Evolutionary conservation across 2,113 vertebrate species (phyloP).

Genomic region (Naja naja): DNA sequence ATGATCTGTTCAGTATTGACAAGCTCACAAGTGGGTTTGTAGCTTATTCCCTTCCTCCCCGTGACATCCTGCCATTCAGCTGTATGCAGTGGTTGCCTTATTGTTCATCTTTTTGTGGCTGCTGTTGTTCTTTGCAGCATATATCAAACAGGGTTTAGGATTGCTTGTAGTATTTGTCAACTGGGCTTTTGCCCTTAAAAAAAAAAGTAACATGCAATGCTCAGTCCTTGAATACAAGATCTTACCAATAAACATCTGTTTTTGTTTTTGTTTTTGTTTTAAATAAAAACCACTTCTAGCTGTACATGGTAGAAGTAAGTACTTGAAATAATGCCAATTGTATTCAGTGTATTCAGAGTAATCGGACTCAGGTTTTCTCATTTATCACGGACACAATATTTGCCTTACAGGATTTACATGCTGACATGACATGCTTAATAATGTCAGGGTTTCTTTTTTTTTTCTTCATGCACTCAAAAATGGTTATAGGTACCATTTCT

Average conservation of each 20-base stretch:
- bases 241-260: not conserved
- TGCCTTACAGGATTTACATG: conserved; percentile 14
- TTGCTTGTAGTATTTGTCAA: not conserved
- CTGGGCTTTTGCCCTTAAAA: not conserved
- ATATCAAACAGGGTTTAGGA: not conserved
- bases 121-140: not conserved
- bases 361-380: not conserved
- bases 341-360: conserved; percentile 25
- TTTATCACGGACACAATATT: conserved; percentile 18
- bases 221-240: not conserved
- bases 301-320: conserved; percentile 3
- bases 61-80: conserved; percentile 46
- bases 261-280: not conserved
- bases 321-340: conserved; percentile 10
- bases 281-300: not conserved
- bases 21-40: conserved; percentile 8
- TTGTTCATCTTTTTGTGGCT: not conserved
- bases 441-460: not conserved
- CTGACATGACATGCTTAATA: not conserved
- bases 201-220: not conserved
- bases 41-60: not conserved
- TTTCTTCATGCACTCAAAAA: not conserved
- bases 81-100: rapidly evolving
- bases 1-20: conserved; percentile 32
- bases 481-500: not conserved